Conservation (phyloP, 2,888 invertebrate species). For the Zygogramma bicolorata region DNA sequence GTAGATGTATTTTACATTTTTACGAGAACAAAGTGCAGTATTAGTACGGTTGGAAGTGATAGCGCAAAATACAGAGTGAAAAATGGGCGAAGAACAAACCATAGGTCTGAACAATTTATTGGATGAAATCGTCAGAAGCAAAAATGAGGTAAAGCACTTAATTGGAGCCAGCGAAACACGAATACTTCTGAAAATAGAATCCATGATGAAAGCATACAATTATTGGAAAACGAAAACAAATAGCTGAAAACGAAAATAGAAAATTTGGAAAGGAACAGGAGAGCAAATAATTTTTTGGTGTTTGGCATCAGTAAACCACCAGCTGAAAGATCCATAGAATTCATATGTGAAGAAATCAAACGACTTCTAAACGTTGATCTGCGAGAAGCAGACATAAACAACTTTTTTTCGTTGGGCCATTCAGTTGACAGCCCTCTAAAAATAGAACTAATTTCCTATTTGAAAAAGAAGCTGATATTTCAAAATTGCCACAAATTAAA, state of each 20-base stretch:
- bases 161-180: conserved; percentile 1
- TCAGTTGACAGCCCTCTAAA: neutral
- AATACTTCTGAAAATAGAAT: neutral
- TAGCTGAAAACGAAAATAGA: conserved; percentile 6
- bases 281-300: neutral
- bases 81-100: neutral
- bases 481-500: neutral
- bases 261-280: neutral
- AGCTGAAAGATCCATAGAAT: neutral
- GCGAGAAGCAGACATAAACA: neutral
- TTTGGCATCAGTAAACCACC: conserved; percentile 5
- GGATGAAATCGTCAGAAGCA: conserved; percentile 4
- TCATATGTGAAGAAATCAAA: neutral
- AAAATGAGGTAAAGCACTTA: conserved; percentile 1
- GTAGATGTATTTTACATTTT: too few relatives aligned
- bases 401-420: neutral
- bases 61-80: neutral
- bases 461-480: neutral
- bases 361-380: neutral
- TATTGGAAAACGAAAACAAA: conserved; percentile 6
- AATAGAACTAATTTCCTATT: neutral
- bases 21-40: too few relatives aligned
- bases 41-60: too few relatives aligned
- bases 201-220: neutral
- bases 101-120: neutral